Percentiles rank a stretch among this genome's conserved stretches.
phyloP scores from a whole-genome alignment of 2,113 vertebrate genomes.

The Lepus timidus region DNA sequence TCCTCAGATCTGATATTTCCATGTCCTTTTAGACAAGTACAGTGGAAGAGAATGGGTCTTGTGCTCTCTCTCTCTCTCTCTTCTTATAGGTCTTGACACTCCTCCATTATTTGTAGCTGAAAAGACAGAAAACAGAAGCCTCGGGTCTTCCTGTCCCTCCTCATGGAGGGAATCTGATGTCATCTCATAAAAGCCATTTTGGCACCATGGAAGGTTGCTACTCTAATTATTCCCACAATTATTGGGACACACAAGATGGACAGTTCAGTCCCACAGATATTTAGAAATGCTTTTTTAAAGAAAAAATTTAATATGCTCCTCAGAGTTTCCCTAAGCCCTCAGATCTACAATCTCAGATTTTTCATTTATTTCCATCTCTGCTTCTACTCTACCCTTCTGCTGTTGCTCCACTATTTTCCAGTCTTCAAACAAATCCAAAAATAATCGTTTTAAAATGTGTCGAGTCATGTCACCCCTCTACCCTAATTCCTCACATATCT shows the following conservation, averaged over 20 bases:
- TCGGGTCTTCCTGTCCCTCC: not conserved
- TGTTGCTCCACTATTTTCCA: not conserved
- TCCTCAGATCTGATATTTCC: not conserved
- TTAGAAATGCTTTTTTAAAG: constrained; percentile 7
- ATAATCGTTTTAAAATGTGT: not conserved
- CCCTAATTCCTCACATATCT: not conserved
- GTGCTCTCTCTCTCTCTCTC: not conserved
- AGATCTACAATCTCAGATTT: not conserved
- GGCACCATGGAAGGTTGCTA: not conserved
- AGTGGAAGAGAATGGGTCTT: not conserved
- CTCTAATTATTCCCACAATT: not conserved
- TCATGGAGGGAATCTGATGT: not conserved
- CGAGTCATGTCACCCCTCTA: not conserved
- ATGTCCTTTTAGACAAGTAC: not conserved
- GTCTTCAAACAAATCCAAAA: not conserved
- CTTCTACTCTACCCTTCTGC: not conserved
- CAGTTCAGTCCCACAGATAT: not conserved
- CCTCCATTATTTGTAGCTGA: not conserved
- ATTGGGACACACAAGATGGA: not conserved
- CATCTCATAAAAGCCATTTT: not conserved
- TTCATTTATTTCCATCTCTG: not conserved
- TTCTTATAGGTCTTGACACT: rapidly evolving
- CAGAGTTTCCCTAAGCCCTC: not conserved
- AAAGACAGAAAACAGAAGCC: not conserved
- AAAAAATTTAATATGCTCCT: not conserved